Evolutionary conservation across 2,113 vertebrate species (phyloP), one percentile per base, ranked within the genome.

Genomic region (Percopsis transmontana): DNA sequence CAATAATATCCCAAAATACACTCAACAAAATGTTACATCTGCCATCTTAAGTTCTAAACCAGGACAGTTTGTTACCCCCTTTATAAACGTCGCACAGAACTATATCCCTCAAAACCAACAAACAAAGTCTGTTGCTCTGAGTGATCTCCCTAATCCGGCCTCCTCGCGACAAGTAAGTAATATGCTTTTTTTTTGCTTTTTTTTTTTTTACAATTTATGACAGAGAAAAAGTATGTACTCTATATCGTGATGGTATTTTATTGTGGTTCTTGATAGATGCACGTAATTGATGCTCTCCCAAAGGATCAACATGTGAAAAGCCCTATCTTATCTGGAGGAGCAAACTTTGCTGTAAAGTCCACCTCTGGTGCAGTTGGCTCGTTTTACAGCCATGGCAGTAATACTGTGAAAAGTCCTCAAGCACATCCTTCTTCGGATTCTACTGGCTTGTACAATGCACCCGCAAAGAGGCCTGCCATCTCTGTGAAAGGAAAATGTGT

Each of bases 401-500:
- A 85, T 81, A 58, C 62, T 39, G 38, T 12, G 19, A 77, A 58
- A 27, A 68, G 44, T 70, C 62, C 70, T n/a, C 52, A 59, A 18
- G 72, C 74, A 27, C 70, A 63, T 38, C 27, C 40, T 21, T 51
- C 76, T 16, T 70, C 80, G 19, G 69, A 47, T 27, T 45, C 72
- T 1, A 40, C 74, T 15, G 18, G 66, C 41, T 11, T 19, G n/a
- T 70, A 52, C 24, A 8, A 42, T 8, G 24, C 59, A 14, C 73
- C 89, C 56, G 66, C 68, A 16, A 94, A 90, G 55, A 95, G 91
- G 72, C 45, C 82, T 23, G 63, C 53, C 6, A 68, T 70, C 60
- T 68, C 82, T 56, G 83, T 87, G 5, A 87, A 87, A 68, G 97
- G 96, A 16, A 91, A 72, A 33, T 99, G 97, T 61, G 73, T 95